Base-by-base conservation (phyloP, 2,888 invertebrate species). In the Lasioglossum leucozonium region DNA sequence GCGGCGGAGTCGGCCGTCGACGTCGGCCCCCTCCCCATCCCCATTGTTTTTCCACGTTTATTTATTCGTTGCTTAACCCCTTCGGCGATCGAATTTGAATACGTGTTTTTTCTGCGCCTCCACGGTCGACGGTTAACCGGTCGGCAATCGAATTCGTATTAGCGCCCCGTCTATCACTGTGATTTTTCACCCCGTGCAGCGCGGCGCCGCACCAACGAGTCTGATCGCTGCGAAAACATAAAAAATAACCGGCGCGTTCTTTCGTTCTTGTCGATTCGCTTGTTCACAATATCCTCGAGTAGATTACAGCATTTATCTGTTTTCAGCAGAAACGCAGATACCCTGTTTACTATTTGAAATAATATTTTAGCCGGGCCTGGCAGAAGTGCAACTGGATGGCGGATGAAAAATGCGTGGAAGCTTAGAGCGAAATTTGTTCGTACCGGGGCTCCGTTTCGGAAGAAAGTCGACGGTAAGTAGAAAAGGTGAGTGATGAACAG, bases 31-130 rank as follows among this genome's bases (percentile, higher is more conserved):
- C n/a, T n/a, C 11, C 11, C n/a, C 55, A 3, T 1, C 37, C 0
- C 16, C 40, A 58, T 18, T 73, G 40, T 77, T 85, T 81, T 58
- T 76, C 79, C 42, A 58, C 69, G 65, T 77, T 85, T 84, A 71
- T 77, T 80, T 77, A 73, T 73, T 55, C 74, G 44, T 58, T 26
- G 65, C 58, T 77, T 74, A 74, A 77, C 71, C 76, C 80, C 37
- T 62, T 65, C 78, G 69, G 13, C 55, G 40, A 72, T 44, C 44
- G n/a, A 40, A 73, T 47, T 69, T 77, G 22, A 71, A 42, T 55
- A 51, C 82, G 67, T 78, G 78, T 71, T 73, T 78, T 71, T 73
- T 22, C 67, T n/a, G 5, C 69, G 58, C 42, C 37, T 69, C 58
- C 16, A 13, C 62, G 65, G 34, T 44, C 77, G 37, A 44, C 40